These are phyloP conservation scores for Dorcus parallelipipedus DNA, from an alignment of 2,888 invertebrate species.

Conservation along the genomic window DNA sequence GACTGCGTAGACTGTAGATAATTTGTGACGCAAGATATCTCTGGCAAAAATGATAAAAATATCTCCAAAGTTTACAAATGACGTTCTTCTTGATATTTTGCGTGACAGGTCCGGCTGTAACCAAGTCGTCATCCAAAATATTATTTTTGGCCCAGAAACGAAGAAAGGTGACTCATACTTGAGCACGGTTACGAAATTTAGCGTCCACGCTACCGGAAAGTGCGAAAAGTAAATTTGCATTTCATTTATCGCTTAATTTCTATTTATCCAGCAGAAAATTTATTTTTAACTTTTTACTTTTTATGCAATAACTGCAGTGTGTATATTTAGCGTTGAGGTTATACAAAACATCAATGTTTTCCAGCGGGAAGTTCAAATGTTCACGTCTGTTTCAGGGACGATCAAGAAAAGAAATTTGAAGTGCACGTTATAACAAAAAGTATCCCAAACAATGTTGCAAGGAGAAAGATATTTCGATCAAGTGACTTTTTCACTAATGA, in stretches of 20 bases:
- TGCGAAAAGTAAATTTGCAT: constrained; percentile 27
- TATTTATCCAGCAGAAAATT: not conserved
- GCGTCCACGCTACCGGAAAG: constrained; percentile 50
- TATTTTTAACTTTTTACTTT: not conserved
- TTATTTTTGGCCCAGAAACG: constrained; percentile 48
- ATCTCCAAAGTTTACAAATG: constrained; percentile 31
- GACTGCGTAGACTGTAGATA: no score
- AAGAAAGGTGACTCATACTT: constrained; percentile 69
- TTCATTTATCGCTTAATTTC: not conserved
- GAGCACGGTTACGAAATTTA: constrained; percentile 61
- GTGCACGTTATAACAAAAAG: constrained; percentile 62
- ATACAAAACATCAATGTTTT: not conserved
- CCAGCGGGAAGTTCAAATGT: not conserved
- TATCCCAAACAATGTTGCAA: constrained; percentile 61
- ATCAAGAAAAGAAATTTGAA: constrained; percentile 8
- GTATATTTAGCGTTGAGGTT: not conserved
- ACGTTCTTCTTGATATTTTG: constrained; percentile 29
- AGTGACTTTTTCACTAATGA: constrained; percentile 69
- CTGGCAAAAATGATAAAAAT: constrained; percentile 19
- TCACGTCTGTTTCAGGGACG: constrained; percentile 5
- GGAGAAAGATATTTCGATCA: constrained; percentile 63
- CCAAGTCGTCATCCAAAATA: constrained; percentile 42
- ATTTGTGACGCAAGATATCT: constrained; percentile 8
- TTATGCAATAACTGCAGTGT: not conserved
- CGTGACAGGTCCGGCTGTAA: constrained; percentile 24